Evolutionary conservation across 2,888 invertebrate genomes (phyloP).

Genomic region (Coecobrya sp.): DNA sequence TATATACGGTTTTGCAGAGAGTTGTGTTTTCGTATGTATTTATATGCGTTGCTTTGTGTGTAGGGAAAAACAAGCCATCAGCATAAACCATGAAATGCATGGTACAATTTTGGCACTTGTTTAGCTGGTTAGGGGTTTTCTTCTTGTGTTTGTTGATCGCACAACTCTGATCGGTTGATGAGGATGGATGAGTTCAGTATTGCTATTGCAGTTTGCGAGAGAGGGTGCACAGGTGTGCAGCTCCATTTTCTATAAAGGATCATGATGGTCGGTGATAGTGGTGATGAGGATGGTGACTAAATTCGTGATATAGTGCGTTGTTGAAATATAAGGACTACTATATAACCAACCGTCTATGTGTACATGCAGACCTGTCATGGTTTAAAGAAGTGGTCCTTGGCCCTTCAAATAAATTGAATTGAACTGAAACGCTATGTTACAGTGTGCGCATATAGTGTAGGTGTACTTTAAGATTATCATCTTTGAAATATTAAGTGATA

Average conservation of each 20-base stretch:
- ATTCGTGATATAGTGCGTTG: conserved; percentile 18
- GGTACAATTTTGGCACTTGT: conserved; percentile 61
- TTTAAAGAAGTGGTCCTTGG: conserved; percentile 36
- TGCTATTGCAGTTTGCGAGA: conserved; percentile 33
- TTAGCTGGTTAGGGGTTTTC: neutral
- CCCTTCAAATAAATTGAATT: neutral
- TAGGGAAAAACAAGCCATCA: conserved; percentile 5
- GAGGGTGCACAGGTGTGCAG: conserved; percentile 54
- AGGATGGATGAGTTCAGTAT: conserved; percentile 34
- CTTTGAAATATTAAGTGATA: neutral
- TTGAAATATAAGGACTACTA: neutral
- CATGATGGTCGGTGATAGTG: neutral
- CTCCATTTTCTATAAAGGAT: conserved; percentile 23
- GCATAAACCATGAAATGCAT: neutral
- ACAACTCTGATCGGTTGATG: conserved; percentile 2
- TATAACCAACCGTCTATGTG: neutral
- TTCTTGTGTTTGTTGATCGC: conserved; percentile 17
- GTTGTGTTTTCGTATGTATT: neutral
- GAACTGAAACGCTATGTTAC: conserved; percentile 52
- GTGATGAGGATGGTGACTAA: neutral
- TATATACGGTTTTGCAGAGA: neutral
- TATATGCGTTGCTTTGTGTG: neutral
- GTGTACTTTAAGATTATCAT: neutral
- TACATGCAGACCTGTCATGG: conserved; percentile 1
- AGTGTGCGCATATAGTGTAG: neutral